Evolutionary conservation across 1,140 invertebrate genomes (phyloP), one percentile per base, ranked within the genome.

Genomic region (Carposina sasakii): DNA sequence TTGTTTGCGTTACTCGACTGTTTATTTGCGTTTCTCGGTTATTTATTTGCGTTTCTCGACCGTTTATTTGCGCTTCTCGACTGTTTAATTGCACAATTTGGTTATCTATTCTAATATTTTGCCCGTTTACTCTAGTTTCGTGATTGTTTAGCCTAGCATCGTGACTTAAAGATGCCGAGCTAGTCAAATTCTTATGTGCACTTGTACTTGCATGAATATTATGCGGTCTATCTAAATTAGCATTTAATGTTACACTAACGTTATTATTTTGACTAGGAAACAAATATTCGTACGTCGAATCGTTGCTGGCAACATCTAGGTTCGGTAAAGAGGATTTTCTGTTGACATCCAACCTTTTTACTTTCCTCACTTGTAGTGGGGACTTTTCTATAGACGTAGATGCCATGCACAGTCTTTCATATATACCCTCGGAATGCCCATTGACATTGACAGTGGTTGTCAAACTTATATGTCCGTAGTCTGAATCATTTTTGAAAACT

Each of bases 281-380:
- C 19, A 81, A 37, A 48, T 66, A 81, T 47, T 83, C 79, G 13
- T 83, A 83, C 1, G 67, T 59, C 1, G 69, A 63, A 9, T 78
- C 74, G 9, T 17, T 8, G 0, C 33, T 40, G 0, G 61, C 10
- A 3, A 62, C 33, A 15, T 77, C 75, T 37, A 83, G 48, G 60
- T 83, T 83, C 0, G 79, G 79, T 15, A 83, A 21, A 1, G 79
- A 83, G 0, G 75, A 73, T 19, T 83, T 83, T 6, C 79, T 63
- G 0, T 41, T 45, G 55, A 73, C 77, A 13, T 79, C 75, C 2
- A 56, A n/a, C 13, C 44, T 66, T 43, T 67, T 67, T 0, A 76
- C 17, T 28, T 59, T 60, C 17, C 52, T 57, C 0, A 75, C 43
- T 0, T 68, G 48, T 4, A 70, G 37, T 0, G 69, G 73, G 0